These are phyloP conservation scores for Dynastes hyllus DNA, from an alignment of 2,888 invertebrate genomes.

Conservation along the genomic window DNA sequence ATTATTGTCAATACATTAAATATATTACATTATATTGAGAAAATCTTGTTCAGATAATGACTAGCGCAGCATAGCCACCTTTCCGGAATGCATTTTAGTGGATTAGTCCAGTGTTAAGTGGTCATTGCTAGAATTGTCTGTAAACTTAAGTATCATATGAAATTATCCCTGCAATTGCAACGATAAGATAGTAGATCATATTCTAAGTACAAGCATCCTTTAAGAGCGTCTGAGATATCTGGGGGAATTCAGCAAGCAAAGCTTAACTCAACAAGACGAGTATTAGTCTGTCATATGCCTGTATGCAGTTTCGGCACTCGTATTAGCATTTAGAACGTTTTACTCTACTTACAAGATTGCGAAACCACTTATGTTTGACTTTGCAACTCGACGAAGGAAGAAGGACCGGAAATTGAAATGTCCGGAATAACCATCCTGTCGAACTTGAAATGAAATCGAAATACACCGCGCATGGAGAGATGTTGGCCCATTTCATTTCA, in stretches of 20 bases:
- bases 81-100: no score
- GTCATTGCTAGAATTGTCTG: no score
- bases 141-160: no score
- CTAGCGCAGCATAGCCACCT: no score
- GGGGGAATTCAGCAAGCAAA: not conserved
- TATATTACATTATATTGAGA: no score
- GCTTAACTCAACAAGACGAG: not conserved
- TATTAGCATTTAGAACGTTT: slow-evolving; percentile 29
- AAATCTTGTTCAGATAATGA: no score
- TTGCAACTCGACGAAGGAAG: slow-evolving; percentile 19
- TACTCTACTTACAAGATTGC: slow-evolving; percentile 27
- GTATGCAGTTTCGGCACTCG: not conserved
- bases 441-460: slow-evolving; percentile 12
- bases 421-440: slow-evolving; percentile 8
- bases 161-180: no score
- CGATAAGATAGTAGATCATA: no score
- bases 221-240: not conserved
- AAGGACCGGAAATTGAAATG: slow-evolving; percentile 18
- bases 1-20: no score
- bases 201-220: no score
- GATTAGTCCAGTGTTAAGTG: no score
- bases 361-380: slow-evolving; percentile 19
- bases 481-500: not conserved
- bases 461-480: not conserved
- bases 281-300: slow-evolving; percentile 9